Conservation (phyloP, 2,113 vertebrate genomes). For the Pitta sordida region DNA sequence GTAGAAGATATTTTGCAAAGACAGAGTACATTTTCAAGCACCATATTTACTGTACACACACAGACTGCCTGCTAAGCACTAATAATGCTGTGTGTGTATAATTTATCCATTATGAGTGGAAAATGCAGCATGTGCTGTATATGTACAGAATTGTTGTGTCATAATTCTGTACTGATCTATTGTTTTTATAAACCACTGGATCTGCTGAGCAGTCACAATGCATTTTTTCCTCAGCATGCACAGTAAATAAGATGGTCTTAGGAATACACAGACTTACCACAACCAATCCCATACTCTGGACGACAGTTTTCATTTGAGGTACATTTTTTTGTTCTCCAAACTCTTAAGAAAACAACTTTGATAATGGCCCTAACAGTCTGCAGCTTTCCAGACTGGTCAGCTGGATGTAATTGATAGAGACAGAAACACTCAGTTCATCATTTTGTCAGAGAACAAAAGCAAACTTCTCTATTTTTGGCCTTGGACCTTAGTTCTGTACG, state of each 20-base stretch:
- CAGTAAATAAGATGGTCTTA: background rate
- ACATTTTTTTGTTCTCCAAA: background rate
- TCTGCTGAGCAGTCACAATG: background rate
- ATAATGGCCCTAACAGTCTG: background rate
- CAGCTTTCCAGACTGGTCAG: background rate
- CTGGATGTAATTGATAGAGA: background rate
- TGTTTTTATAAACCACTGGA: conserved; percentile 23
- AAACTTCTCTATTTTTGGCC: background rate
- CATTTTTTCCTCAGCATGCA: conserved; percentile 11
- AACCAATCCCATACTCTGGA: background rate
- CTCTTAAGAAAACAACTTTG: background rate
- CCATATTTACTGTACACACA: background rate
- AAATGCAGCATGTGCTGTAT: conserved; percentile 1
- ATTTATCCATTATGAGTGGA: conserved; percentile 3
- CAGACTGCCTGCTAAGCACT: background rate
- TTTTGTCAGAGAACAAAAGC: background rate
- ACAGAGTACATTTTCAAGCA: background rate
- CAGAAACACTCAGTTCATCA: background rate
- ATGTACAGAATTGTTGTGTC: background rate
- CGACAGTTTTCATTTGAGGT: background rate
- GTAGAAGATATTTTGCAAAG: background rate
- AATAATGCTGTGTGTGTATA: background rate
- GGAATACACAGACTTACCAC: background rate
- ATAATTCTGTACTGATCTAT: conserved; percentile 26
- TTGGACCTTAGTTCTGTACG: background rate